Evolutionary conservation across 2,888 invertebrate species (phyloP).

Genomic region (Trichacis sp.): DNA sequence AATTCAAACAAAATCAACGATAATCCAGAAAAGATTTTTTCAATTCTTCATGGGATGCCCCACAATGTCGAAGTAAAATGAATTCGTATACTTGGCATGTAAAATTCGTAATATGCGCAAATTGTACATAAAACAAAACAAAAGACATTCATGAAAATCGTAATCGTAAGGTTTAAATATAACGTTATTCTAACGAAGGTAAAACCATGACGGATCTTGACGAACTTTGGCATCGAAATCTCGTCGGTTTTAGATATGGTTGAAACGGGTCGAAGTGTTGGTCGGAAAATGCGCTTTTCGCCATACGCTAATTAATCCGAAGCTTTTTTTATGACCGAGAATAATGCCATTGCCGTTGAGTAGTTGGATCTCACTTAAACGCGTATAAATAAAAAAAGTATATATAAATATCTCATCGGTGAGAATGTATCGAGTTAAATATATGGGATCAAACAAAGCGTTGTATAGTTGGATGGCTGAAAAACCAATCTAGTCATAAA

Average conservation of each 20-base stretch:
- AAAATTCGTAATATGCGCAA: background rate
- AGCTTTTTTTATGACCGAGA: slow-evolving; percentile 1
- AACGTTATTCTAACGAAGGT: too few relatives aligned
- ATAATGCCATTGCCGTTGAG: background rate
- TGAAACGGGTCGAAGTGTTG: background rate
- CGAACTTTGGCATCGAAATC: slow-evolving; percentile 58
- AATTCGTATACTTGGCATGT: background rate
- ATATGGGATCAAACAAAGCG: slow-evolving; percentile 66
- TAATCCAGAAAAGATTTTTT: too few relatives aligned
- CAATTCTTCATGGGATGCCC: too few relatives aligned
- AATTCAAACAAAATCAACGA: too few relatives aligned
- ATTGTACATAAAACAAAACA: background rate
- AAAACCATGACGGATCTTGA: slow-evolving; percentile 20
- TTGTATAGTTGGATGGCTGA: slow-evolving; percentile 61
- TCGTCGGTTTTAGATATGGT: slow-evolving; percentile 21
- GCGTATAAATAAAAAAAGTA: slow-evolving; percentile 26
- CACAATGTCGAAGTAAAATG: too few relatives aligned
- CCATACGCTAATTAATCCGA: background rate
- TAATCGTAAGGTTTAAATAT: background rate
- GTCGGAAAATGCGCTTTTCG: background rate
- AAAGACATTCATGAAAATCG: slow-evolving; percentile 1
- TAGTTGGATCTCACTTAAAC: slow-evolving; percentile 6
- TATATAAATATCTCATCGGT: slow-evolving; percentile 49
- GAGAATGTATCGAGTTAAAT: slow-evolving; percentile 55
- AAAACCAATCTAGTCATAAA: slow-evolving; percentile 66